phyloP scores from a whole-genome alignment of 2,113 vertebrate genomes.

The Lycaon pictus region DNA sequence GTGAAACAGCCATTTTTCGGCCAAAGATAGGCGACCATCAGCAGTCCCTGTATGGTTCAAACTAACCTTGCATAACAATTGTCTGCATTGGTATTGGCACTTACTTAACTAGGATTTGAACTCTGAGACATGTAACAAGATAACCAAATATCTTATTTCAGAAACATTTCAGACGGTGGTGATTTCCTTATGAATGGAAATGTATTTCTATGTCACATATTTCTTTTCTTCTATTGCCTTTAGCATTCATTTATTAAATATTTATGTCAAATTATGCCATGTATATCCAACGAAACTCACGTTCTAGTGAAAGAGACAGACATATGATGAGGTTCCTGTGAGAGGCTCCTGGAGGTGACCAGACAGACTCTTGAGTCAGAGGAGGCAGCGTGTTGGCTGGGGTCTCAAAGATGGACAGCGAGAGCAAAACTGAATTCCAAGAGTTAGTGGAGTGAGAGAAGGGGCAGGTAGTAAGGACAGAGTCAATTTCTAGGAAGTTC shows the following conservation, averaged over 20 bases:
- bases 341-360: neutral
- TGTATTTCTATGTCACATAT: neutral
- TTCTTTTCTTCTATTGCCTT: neutral
- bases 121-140: neutral
- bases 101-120: neutral
- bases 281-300: neutral
- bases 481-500: neutral
- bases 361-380: neutral
- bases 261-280: neutral
- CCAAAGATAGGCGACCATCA: conserved; percentile 21
- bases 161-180: neutral
- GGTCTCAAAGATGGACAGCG: neutral
- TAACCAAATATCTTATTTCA: neutral
- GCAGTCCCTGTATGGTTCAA: neutral
- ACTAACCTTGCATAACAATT: neutral
- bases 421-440: neutral
- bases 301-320: neutral
- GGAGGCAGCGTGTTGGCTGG: neutral
- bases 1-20: neutral
- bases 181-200: conserved; percentile 27
- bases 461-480: neutral
- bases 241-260: neutral
- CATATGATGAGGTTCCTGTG: neutral
- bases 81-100: neutral
- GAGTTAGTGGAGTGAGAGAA: neutral